A percentile compares a stretch with the other conserved stretches of the same genome.
These are phyloP conservation scores for Drosophila parthenogenetica DNA, from an alignment of 2,888 invertebrate species.

Conservation along the genomic window DNA sequence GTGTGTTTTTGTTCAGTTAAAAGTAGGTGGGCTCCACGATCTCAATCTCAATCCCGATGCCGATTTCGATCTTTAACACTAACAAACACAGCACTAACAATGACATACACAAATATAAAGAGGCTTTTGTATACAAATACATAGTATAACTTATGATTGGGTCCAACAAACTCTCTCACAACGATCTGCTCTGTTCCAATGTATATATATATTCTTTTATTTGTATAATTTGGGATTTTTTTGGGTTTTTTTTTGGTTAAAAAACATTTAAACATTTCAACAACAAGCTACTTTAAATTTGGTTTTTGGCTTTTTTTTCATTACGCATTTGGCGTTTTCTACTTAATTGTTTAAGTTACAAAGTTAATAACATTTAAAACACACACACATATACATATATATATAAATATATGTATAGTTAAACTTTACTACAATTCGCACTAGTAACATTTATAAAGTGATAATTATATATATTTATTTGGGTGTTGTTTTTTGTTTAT, in stretches of 20 bases:
- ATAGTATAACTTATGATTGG: constrained; percentile 46
- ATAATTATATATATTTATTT: constrained; percentile 26
- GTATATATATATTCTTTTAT: constrained; percentile 20
- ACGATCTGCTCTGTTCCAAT: constrained; percentile 24
- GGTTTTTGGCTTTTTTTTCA: constrained; percentile 22
- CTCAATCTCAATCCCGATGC: background rate
- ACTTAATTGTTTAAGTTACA: constrained; percentile 46
- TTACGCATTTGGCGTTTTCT: constrained; percentile 29
- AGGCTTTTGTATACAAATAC: constrained; percentile 20
- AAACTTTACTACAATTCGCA: constrained; percentile 70
- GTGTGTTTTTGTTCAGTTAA: constrained; percentile 16
- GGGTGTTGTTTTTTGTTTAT: constrained; percentile 31
- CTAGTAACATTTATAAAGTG: constrained; percentile 76
- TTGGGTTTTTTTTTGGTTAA: constrained; percentile 48
- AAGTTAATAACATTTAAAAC: constrained; percentile 76
- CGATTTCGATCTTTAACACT: constrained; percentile 44
- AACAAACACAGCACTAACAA: constrained; percentile 75
- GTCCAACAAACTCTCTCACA: constrained; percentile 49
- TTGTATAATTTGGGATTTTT: constrained; percentile 12
- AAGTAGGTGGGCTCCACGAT: constrained; percentile 74
- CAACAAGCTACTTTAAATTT: constrained; percentile 68
- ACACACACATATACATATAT: constrained; percentile 62
- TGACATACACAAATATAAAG: constrained; percentile 53
- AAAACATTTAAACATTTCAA: constrained; percentile 80
- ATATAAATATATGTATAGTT: constrained; percentile 53